Evolutionary conservation across 2,888 invertebrate genomes (phyloP).

Genomic region (Pilophorus perplexus): DNA sequence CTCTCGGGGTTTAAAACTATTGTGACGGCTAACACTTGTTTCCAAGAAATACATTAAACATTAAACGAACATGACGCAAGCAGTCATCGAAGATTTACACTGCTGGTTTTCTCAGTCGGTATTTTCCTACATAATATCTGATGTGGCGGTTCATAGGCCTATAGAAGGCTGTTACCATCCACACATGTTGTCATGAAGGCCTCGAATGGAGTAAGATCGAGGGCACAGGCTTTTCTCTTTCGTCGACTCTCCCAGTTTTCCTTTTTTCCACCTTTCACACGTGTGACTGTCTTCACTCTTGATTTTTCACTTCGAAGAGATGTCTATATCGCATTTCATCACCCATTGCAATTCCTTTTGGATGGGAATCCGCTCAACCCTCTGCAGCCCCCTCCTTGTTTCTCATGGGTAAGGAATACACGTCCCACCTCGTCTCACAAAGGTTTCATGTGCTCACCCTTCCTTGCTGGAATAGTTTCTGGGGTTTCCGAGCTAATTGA

Average conservation of each 20-base stretch:
- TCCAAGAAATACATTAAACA: no score
- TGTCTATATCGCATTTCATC: constrained; percentile 31
- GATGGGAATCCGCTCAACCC: constrained; percentile 33
- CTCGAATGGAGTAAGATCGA: constrained; percentile 21
- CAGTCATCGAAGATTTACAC: no score
- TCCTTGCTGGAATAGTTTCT: no score
- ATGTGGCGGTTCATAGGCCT: no score
- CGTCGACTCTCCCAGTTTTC: constrained; percentile 30
- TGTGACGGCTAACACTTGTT: no score
- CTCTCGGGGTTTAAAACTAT: no score
- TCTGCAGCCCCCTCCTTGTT: constrained; percentile 11
- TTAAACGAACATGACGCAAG: no score
- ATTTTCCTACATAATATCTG: no score
- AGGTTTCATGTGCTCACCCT: constrained; percentile 21
- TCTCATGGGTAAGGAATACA: constrained; percentile 25
- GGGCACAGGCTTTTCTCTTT: constrained; percentile 27
- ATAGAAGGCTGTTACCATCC: no score
- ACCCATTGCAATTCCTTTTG: constrained; percentile 26
- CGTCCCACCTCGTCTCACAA: not conserved
- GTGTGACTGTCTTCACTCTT: constrained; percentile 34
- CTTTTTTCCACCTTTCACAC: constrained; percentile 34
- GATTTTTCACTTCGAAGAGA: constrained; percentile 22
- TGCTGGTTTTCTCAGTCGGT: no score
- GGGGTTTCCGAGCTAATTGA: constrained; percentile 32
- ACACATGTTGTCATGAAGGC: not conserved